phyloP scores from a whole-genome alignment of 2,888 invertebrate species.

The Mimumesa dahlbomi region DNA sequence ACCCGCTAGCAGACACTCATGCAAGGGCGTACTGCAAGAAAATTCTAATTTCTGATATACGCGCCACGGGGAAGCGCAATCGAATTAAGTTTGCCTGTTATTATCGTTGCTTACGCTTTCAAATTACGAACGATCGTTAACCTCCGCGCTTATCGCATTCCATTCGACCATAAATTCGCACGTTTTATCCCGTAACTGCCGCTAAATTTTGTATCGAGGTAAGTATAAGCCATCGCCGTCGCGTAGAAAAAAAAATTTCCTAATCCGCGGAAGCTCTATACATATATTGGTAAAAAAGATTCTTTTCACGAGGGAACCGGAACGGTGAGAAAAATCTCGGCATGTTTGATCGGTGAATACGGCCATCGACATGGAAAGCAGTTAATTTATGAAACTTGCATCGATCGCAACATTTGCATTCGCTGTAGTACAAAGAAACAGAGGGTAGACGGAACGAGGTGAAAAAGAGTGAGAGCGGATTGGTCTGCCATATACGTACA shows the following conservation, averaged over 20 bases:
- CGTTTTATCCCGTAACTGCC: conserved; percentile 18
- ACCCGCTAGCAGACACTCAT: no score
- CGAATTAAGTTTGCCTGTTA: conserved; percentile 40
- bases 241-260: no score
- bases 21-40: no score
- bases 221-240: no score
- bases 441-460: conserved; percentile 2
- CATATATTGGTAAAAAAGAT: no score
- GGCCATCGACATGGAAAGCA: conserved; percentile 9
- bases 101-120: conserved; percentile 27
- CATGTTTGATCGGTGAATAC: neutral
- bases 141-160: conserved; percentile 14
- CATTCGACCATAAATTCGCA: conserved; percentile 21
- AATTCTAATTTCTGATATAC: no score
- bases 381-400: conserved; percentile 63
- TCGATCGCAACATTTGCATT: conserved; percentile 57
- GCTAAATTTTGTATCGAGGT: conserved; percentile 6
- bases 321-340: neutral
- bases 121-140: conserved; percentile 39
- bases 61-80: conserved; percentile 31
- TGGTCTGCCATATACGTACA: no score
- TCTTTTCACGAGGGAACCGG: no score
- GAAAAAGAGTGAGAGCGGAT: neutral
- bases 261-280: no score
- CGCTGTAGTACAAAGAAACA: conserved; percentile 42